These are phyloP conservation scores for Acheta domesticus DNA, from an alignment of 2,888 invertebrate genomes.

Conservation along the genomic window DNA sequence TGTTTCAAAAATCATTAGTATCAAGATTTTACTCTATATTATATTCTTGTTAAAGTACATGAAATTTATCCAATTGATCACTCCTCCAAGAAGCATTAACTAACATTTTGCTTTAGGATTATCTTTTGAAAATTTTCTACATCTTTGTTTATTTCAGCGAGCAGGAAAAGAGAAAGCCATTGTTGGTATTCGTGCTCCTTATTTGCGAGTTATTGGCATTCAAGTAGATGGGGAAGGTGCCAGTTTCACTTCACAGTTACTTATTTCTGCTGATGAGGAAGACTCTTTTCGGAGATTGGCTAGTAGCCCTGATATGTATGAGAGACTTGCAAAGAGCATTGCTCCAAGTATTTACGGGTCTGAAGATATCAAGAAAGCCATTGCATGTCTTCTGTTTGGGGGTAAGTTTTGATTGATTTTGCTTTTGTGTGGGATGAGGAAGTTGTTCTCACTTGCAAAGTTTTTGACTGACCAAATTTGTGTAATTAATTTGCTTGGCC, in stretches of 20 bases:
- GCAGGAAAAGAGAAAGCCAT: constrained; percentile 72
- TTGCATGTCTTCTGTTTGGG: constrained; percentile 91
- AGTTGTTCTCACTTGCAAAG: too few species aligned
- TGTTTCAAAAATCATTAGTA: too few species aligned
- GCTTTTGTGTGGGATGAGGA: background rate
- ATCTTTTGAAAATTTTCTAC: background rate
- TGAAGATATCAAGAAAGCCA: constrained; percentile 92
- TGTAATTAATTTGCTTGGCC: too few species aligned
- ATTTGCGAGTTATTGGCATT: constrained; percentile 91
- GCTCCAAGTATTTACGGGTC: constrained; percentile 97
- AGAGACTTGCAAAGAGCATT: constrained; percentile 81
- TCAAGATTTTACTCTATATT: too few species aligned
- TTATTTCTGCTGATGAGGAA: constrained; percentile 67
- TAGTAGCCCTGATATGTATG: constrained; percentile 80
- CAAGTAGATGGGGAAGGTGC: constrained; percentile 77
- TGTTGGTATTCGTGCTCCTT: constrained; percentile 90
- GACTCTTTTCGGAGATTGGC: constrained; percentile 81
- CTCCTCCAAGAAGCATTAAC: too few species aligned
- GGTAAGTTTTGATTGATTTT: constrained; percentile 51
- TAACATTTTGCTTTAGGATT: too few species aligned
- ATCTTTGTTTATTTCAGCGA: constrained; percentile 47
- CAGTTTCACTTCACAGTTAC: constrained; percentile 51
- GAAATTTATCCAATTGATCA: too few species aligned
- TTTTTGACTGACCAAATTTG: too few species aligned
- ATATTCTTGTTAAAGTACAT: too few species aligned